Conservation (phyloP, 2,888 invertebrate species). For the Camponotus fellah region DNA sequence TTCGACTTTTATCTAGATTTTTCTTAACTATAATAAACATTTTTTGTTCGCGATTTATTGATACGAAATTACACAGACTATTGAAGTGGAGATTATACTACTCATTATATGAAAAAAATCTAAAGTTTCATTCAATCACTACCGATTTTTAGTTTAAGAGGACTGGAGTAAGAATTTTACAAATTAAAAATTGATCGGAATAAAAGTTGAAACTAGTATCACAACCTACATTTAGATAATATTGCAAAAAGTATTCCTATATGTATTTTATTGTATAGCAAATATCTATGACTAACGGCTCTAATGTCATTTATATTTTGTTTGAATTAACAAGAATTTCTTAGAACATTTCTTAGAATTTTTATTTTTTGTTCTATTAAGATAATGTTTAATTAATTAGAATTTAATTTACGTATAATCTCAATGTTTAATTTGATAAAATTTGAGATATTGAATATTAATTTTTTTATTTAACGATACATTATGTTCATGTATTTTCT, state of each 20-base stretch:
- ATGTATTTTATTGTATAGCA: neutral
- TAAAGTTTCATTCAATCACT: neutral
- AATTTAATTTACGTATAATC: neutral
- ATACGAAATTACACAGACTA: neutral
- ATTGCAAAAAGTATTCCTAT: neutral
- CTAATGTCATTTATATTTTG: neutral
- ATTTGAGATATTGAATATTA: neutral
- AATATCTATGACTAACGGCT: neutral
- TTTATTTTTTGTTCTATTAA: neutral
- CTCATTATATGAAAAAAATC: neutral
- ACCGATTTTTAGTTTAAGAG: neutral
- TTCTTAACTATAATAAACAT: too few species aligned
- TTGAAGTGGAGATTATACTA: neutral
- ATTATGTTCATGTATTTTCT: slow-evolving; percentile 65
- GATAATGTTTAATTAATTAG: neutral
- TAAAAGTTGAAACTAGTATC: neutral
- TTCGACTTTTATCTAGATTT: too few species aligned
- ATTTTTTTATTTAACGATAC: neutral
- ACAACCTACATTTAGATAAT: neutral
- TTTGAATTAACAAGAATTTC: neutral
- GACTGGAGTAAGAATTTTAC: neutral
- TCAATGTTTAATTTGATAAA: neutral
- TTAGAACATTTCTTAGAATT: neutral
- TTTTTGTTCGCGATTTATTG: too few species aligned
- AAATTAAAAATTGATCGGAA: neutral